Evolutionary conservation across 2,797 vertebrate genomes (phyloP).

Genomic region (Coluber constrictor): DNA sequence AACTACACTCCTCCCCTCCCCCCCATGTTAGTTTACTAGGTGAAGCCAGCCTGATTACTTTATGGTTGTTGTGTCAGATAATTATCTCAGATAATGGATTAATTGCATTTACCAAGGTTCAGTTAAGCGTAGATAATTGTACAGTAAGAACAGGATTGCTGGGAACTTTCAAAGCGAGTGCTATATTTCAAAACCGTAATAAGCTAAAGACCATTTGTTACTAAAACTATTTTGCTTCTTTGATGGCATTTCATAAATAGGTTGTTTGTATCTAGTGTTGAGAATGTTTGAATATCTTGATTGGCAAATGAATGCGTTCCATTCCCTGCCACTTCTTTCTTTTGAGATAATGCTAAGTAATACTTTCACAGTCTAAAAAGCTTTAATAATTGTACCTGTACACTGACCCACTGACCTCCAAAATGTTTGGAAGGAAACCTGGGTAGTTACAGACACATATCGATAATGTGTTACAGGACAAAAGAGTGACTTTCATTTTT

Average conservation of each 20-base stretch:
- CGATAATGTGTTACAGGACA: not conserved
- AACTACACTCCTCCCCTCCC: not conserved
- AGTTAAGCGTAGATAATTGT: not conserved
- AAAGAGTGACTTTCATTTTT: not conserved
- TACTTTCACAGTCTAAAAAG: not conserved
- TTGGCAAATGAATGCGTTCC: not conserved
- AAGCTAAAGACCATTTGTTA: not conserved
- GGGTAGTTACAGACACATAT: not conserved
- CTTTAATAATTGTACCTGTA: not conserved
- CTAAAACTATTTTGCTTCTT: not conserved
- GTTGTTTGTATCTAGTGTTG: not conserved
- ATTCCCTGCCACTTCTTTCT: not conserved
- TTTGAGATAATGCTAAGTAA: not conserved
- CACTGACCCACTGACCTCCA: not conserved
- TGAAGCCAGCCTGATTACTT: not conserved
- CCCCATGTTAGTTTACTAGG: not conserved
- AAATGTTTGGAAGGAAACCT: not conserved
- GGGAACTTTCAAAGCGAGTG: not conserved
- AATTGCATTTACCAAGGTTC: not conserved
- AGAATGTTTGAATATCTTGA: not conserved
- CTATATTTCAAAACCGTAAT: not conserved
- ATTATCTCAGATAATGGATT: not conserved
- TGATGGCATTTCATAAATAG: not conserved
- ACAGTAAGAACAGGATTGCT: not conserved
- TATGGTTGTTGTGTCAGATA: not conserved